A percentile compares a stretch with the other conserved stretches of the same genome.
Conservation (phyloP, 1,140 invertebrate genomes). For the Trachymyrmex septentrionalis region DNA sequence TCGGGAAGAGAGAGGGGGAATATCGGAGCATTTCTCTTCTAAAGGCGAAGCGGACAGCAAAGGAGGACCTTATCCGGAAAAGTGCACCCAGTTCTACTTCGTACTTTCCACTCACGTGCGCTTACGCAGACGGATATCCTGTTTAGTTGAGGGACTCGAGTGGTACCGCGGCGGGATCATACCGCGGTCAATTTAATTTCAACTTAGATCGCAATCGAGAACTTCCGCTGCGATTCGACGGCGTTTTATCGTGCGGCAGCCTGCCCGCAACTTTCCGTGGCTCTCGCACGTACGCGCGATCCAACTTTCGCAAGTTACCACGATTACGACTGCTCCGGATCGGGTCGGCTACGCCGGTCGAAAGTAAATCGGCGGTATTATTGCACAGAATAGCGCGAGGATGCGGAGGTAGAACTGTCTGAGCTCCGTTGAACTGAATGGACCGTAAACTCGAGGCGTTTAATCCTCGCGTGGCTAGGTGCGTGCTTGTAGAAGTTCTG, state of each 20-base stretch:
- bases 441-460: constrained; percentile 25
- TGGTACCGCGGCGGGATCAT: constrained; percentile 48
- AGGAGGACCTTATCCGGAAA: constrained; percentile 22
- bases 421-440: constrained; percentile 30
- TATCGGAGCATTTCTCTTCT: constrained; percentile 41
- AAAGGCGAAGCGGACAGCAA: not conserved
- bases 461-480: constrained; percentile 31
- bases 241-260: constrained; percentile 61
- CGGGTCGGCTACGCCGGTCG: constrained; percentile 31
- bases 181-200: constrained; percentile 69
- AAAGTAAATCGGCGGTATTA: constrained; percentile 54
- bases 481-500: constrained; percentile 15
- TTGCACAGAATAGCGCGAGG: constrained; percentile 18
- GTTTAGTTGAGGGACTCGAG: constrained; percentile 31
- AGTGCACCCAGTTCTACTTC: constrained; percentile 53
- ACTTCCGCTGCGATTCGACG: not conserved
- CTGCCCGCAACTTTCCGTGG: not conserved
- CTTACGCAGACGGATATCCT: constrained; percentile 58
- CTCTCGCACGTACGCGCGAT: constrained; percentile 34
- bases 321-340: constrained; percentile 53
- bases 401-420: constrained; percentile 12
- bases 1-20: not conserved
- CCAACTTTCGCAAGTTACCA: constrained; percentile 25
- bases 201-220: constrained; percentile 67
- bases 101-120: constrained; percentile 67